These are phyloP conservation scores for Pteronotus mesoamericanus DNA, from an alignment of 2,797 vertebrate genomes.

Conservation along the genomic window DNA sequence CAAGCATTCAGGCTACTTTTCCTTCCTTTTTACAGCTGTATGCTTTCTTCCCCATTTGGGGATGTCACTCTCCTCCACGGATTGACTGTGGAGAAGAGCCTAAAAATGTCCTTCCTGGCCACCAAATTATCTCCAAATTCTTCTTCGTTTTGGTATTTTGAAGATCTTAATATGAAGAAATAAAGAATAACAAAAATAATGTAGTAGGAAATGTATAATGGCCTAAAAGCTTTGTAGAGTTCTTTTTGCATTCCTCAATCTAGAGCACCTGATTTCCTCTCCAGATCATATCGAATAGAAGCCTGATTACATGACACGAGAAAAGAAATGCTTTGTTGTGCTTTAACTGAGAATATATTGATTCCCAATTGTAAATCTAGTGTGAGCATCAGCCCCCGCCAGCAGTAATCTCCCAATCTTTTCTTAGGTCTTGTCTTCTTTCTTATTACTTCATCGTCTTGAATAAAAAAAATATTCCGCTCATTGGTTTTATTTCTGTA, in stretches of 20 bases:
- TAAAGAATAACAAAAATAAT: background rate
- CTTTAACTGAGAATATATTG: background rate
- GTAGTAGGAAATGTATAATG: background rate
- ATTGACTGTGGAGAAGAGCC: background rate
- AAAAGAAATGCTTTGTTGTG: background rate
- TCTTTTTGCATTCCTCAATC: background rate
- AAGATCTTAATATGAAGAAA: background rate
- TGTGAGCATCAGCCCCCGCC: background rate
- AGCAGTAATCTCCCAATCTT: background rate
- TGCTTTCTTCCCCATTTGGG: background rate
- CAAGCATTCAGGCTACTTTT: background rate
- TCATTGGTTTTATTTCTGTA: background rate
- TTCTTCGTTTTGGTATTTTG: background rate
- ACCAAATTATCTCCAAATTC: background rate
- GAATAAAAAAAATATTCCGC: background rate
- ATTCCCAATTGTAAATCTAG: background rate
- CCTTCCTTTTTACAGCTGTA: background rate
- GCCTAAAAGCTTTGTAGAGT: background rate
- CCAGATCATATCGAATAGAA: background rate
- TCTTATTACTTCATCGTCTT: background rate
- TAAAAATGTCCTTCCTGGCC: background rate
- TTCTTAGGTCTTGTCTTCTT: background rate
- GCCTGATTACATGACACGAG: background rate
- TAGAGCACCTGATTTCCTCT: background rate
- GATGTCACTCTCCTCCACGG: background rate